phyloP scores from a whole-genome alignment of 2,797 vertebrate genomes.

The Etheostoma nigrum region DNA sequence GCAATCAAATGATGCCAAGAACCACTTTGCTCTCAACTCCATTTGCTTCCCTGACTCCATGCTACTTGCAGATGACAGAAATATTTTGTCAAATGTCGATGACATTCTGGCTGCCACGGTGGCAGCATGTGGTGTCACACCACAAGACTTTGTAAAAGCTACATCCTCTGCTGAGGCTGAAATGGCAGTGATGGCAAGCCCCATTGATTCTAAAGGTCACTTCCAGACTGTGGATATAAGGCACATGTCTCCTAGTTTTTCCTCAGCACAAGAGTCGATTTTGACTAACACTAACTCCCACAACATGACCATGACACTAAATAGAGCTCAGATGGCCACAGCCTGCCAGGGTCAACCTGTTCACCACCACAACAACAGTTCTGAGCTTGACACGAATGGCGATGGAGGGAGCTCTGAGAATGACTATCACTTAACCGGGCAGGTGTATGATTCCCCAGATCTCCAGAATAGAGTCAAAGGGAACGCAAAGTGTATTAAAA shows the following conservation, averaged over 20 bases:
- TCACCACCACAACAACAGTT: conserved; percentile 81
- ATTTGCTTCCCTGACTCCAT: conserved; percentile 98
- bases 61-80: conserved; percentile 94
- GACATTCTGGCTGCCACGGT: conserved; percentile 98
- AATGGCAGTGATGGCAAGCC: conserved; percentile 85
- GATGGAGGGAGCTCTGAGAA: conserved; percentile 85
- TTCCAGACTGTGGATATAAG: conserved; percentile 90
- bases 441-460: conserved; percentile 79
- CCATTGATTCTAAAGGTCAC: conserved; percentile 89
- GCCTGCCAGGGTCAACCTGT: conserved; percentile 86
- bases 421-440: conserved; percentile 84
- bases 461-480: conserved; percentile 75
- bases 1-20: conserved; percentile 89
- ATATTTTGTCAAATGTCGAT: conserved; percentile 96
- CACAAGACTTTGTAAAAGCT: conserved; percentile 96
- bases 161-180: conserved; percentile 87
- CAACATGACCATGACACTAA: conserved; percentile 89
- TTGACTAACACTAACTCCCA: conserved; percentile 86
- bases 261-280: conserved; percentile 84
- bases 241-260: conserved; percentile 89
- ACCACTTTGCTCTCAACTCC: conserved; percentile 94
- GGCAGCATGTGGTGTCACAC: conserved; percentile 94
- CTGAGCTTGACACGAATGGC: conserved; percentile 86
- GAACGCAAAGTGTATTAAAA: conserved; percentile 80
- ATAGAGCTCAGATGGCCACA: conserved; percentile 88